phyloP scores from a whole-genome alignment of 2,113 vertebrate species.

The Jacana jacana region DNA sequence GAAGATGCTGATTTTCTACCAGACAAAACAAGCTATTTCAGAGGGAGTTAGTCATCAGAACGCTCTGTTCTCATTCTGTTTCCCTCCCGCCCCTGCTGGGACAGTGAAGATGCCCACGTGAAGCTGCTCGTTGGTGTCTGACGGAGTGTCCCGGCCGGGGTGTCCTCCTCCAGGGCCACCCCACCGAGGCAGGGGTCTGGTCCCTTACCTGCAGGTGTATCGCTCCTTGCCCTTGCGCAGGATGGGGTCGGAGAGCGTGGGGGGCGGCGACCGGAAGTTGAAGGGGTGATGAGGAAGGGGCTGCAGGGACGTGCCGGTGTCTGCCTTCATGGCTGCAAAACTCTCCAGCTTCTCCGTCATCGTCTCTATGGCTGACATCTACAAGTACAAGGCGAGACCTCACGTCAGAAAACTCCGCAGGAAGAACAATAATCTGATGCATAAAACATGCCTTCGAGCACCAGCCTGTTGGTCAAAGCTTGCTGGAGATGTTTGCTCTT shows the following conservation, averaged over 20 bases:
- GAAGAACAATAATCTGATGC: not conserved
- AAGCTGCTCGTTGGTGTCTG: not conserved
- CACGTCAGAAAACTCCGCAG: not conserved
- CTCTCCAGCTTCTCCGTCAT: slow-evolving; percentile 99
- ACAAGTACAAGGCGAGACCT: not conserved
- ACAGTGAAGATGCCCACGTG: accelerated
- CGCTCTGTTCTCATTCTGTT: not conserved
- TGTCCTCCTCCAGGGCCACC: not conserved
- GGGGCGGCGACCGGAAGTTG: slow-evolving; percentile 93
- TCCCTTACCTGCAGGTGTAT: slow-evolving; percentile 93
- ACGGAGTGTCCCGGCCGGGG: accelerated
- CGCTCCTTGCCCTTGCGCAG: slow-evolving; percentile 99
- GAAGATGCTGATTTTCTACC: slow-evolving; percentile 41
- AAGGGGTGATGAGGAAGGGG: slow-evolving; percentile 94
- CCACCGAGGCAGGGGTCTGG: accelerated
- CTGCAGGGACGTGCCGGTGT: slow-evolving; percentile 86
- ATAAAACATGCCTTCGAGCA: accelerated
- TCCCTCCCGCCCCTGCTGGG: not conserved
- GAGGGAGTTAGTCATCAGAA: slow-evolving; percentile 42
- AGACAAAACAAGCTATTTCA: slow-evolving; percentile 66
- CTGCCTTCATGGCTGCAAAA: slow-evolving; percentile 91
- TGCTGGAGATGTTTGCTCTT: not conserved
- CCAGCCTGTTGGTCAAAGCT: not conserved
- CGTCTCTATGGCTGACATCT: slow-evolving; percentile 99
- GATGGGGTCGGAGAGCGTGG: slow-evolving; percentile 95